A percentile compares a stretch with the other conserved stretches of the same genome.
Evolutionary conservation across 2,888 invertebrate species (phyloP).

Genomic region (Taenaris catops): DNA sequence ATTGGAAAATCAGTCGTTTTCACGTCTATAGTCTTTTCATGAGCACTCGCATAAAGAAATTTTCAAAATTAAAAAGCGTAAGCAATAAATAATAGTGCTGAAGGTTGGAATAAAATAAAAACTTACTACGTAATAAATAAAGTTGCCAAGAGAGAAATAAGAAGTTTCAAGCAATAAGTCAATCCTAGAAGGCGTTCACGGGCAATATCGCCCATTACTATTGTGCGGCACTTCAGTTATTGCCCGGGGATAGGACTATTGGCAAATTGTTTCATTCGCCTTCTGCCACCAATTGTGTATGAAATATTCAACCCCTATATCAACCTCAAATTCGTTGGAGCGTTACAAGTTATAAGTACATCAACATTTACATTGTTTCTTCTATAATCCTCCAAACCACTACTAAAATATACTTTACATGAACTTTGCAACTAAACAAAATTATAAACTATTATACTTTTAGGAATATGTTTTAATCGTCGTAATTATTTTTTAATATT

Average conservation of each 20-base stretch:
- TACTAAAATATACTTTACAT: too few relatives aligned
- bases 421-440: too few relatives aligned
- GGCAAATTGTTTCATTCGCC: constrained; percentile 75
- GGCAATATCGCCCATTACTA: constrained; percentile 67
- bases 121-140: background rate
- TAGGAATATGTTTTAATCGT: too few relatives aligned
- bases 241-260: constrained; percentile 70
- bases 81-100: too few relatives aligned
- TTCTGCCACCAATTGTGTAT: constrained; percentile 59
- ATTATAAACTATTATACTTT: too few relatives aligned
- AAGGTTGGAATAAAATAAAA: too few relatives aligned
- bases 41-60: too few relatives aligned
- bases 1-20: too few relatives aligned
- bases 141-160: constrained; percentile 1
- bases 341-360: background rate
- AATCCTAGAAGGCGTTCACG: constrained; percentile 32
- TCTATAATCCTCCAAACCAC: too few relatives aligned
- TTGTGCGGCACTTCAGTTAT: constrained; percentile 65
- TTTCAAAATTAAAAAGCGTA: too few relatives aligned
- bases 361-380: background rate
- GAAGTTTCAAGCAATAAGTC: constrained; percentile 5
- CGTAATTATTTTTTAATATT: too few relatives aligned
- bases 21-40: too few relatives aligned
- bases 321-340: constrained; percentile 10
- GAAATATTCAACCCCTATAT: constrained; percentile 69